Base-by-base conservation (phyloP, 1,140 invertebrate genomes). In the Octopus sinensis region DNA sequence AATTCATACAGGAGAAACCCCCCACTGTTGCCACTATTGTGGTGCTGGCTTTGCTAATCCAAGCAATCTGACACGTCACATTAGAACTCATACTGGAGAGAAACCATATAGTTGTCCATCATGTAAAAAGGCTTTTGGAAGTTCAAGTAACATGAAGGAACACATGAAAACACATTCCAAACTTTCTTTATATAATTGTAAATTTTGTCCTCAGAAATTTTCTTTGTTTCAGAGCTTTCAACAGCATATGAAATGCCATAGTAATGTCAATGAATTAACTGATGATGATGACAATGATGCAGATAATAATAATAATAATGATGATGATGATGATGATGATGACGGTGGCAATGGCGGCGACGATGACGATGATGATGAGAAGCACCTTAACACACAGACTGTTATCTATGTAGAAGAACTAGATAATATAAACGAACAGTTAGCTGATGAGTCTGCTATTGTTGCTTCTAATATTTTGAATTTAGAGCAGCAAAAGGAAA, bases 1-100 rank as follows among this genome's bases (percentile, higher is more conserved):
- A 87, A 97, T 96, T 91, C 97, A 98, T 92, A 98, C 96, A 88
- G 98, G 98, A 92, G 97, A 99, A 92, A 93, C 97, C 84, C 98
- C 98, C 62, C 99, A 78, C 84, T 92, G 90, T 81, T 92, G 92
- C 79, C 91, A 91, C 83, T 85, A 92, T 4, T 92, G 92, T 85
- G 84, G 90, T 1, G 91, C 92, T 83, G 86, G 89, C 51, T 89
- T 89, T 54, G 87, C 89, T 30, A 91, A 91, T 77, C 88, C 89
- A 10, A 90, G 89, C 75, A 91, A 92, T 82, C 87, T 92, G 53
- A 92, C 92, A 71, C 92, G 93, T 83, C 94, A 95, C 87, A 92
- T 93, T 83, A 86, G 94, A 30, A 94, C 93, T 79, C 94, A 95
- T 87, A 93, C 92, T 43, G 92, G 93, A n/a, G 93, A 93, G 82